Evolutionary conservation across 2,797 vertebrate species (phyloP).

Genomic region (Bovichtus diacanthus): DNA sequence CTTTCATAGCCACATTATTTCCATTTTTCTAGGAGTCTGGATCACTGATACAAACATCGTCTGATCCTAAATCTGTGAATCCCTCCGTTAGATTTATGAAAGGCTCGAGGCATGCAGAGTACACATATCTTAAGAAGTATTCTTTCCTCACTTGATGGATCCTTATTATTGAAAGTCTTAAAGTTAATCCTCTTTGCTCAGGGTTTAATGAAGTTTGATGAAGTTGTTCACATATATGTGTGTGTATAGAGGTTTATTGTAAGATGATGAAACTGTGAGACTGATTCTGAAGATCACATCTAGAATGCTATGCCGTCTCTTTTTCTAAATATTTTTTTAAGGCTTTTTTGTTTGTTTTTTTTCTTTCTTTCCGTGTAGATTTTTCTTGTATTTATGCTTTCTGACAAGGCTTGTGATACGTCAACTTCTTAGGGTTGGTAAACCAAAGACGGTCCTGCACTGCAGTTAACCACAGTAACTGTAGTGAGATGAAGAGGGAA

Average conservation of each 20-base stretch:
- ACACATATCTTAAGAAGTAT: slow-evolving; percentile 46
- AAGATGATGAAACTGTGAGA: slow-evolving; percentile 65
- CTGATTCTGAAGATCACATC: slow-evolving; percentile 51
- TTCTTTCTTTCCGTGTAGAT: slow-evolving; percentile 23
- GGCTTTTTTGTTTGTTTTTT: slow-evolving; percentile 13
- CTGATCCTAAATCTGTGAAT: slow-evolving; percentile 32
- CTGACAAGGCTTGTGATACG: slow-evolving; percentile 58
- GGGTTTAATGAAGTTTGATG: slow-evolving; percentile 73
- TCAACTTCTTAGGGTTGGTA: slow-evolving; percentile 65
- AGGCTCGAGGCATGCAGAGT: slow-evolving; percentile 12
- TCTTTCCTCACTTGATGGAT: slow-evolving; percentile 27
- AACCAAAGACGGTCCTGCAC: slow-evolving; percentile 81
- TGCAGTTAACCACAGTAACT: slow-evolving; percentile 57
- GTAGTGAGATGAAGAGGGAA: slow-evolving; percentile 22
- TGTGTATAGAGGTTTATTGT: slow-evolving; percentile 58
- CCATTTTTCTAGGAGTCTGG: background rate
- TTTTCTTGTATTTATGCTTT: slow-evolving; percentile 38
- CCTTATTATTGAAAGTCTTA: slow-evolving; percentile 70
- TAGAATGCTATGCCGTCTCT: slow-evolving; percentile 37
- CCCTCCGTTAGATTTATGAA: background rate
- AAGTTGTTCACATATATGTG: slow-evolving; percentile 29
- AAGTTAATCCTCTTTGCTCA: slow-evolving; percentile 78
- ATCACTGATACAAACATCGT: slow-evolving; percentile 18
- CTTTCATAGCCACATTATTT: slow-evolving; percentile 12
- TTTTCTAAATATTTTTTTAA: slow-evolving; percentile 34